Conservation (phyloP, 2,888 invertebrate species). For the Ophonus ardosiacus region DNA sequence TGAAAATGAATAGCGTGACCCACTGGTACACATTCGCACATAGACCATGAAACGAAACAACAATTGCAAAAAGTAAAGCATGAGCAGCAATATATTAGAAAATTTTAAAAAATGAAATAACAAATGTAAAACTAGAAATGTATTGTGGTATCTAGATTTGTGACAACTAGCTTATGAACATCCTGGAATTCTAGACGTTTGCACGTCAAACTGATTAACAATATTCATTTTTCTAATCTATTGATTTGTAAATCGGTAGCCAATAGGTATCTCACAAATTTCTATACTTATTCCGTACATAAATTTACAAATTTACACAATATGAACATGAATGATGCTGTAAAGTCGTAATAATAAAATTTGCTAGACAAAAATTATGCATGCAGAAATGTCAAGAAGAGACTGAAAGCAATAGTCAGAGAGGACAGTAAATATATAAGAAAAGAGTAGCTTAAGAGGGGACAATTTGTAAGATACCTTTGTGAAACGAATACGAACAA, state of each 20-base stretch:
- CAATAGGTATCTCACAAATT: conserved; percentile 47
- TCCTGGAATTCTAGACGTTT: conserved; percentile 34
- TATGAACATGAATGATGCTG: conserved; percentile 14
- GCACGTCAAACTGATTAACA: conserved; percentile 37
- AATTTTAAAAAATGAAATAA: conserved; percentile 47
- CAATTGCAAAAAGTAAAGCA: conserved; percentile 55
- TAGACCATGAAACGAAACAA: conserved; percentile 46
- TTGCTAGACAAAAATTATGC: conserved; percentile 14
- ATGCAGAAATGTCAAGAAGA: conserved; percentile 10
- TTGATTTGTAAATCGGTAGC: conserved; percentile 36
- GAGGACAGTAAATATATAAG: conserved; percentile 21
- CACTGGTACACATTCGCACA: conserved; percentile 49
- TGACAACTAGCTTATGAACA: conserved; percentile 57
- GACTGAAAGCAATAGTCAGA: conserved; percentile 17
- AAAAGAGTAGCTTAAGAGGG: conserved; percentile 20
- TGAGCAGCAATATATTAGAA: conserved; percentile 56
- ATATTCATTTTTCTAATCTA: conserved; percentile 47
- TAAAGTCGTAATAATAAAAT: conserved; percentile 6
- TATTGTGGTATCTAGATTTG: conserved; percentile 56
- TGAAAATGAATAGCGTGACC: conserved; percentile 5
- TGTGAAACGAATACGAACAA: conserved; percentile 37
- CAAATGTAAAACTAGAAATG: conserved; percentile 45
- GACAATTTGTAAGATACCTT: conserved; percentile 40
- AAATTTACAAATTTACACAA: conserved; percentile 20
- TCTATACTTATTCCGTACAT: conserved; percentile 24